These are phyloP conservation scores for Ostrea edulis DNA, from an alignment of 1,140 invertebrate species.

Conservation along the genomic window DNA sequence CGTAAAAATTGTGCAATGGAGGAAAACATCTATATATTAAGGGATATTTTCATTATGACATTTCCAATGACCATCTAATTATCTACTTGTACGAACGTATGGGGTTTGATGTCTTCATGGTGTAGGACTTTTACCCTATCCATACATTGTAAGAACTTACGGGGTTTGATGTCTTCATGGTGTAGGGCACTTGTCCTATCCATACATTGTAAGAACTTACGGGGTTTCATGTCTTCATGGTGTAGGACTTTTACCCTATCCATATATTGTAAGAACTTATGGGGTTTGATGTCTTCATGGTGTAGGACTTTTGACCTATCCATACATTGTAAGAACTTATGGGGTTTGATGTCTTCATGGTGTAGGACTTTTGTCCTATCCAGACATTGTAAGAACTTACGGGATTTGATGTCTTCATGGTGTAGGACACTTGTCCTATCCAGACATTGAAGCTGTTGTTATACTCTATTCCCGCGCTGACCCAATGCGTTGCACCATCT, in stretches of 20 bases:
- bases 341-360: conserved; percentile 3
- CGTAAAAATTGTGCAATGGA: too few relatives aligned
- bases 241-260: conserved; percentile 50
- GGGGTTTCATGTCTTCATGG: conserved; percentile 7
- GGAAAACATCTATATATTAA: too few relatives aligned
- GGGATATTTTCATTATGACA: too few relatives aligned
- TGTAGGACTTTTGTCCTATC: conserved; percentile 50
- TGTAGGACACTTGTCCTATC: conserved; percentile 50
- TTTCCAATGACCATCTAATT: too few relatives aligned
- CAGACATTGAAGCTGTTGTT: conserved; percentile 55
- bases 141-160: conserved; percentile 42
- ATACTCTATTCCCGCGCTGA: conserved; percentile 50
- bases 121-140: conserved; percentile 50
- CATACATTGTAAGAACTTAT: conserved; percentile 41
- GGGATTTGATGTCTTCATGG: conserved; percentile 1
- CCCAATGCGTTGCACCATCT: conserved; percentile 44
- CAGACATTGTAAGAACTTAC: conserved; percentile 42
- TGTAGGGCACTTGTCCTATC: conserved; percentile 50
- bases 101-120: conserved; percentile 3
- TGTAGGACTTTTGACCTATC: conserved; percentile 51
- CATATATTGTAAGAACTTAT: conserved; percentile 41
- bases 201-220: conserved; percentile 42
- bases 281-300: conserved; percentile 3
- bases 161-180: conserved; percentile 3
- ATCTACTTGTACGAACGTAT: not conserved